phyloP scores from a whole-genome alignment of 2,797 vertebrate genomes.

The Mormyrus hasselquistii region DNA sequence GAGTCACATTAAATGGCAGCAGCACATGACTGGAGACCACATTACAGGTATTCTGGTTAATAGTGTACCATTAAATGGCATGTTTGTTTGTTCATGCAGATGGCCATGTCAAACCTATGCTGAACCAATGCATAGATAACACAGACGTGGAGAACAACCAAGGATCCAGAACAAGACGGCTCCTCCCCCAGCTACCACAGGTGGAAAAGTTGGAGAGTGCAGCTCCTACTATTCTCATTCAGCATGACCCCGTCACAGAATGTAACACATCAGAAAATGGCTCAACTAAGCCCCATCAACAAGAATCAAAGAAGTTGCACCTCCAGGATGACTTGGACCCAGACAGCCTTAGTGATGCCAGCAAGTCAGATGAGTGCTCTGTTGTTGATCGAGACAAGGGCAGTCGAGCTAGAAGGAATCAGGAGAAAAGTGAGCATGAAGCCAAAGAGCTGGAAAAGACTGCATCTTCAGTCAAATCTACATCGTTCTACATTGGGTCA shows the following conservation, averaged over 20 bases:
- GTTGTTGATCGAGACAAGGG: conserved; percentile 53
- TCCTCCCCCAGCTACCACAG: conserved; percentile 82
- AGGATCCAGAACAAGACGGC: conserved; percentile 71
- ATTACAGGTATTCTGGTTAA: not conserved
- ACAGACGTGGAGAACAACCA: conserved; percentile 66
- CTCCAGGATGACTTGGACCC: conserved; percentile 85
- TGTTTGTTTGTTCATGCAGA: conserved; percentile 43
- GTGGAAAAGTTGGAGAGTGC: conserved; percentile 68
- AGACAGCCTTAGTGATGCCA: conserved; percentile 87
- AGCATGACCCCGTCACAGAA: conserved; percentile 57
- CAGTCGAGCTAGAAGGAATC: conserved; percentile 33
- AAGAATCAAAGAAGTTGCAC: conserved; percentile 51
- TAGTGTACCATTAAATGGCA: not conserved
- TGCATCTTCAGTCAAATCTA: conserved; percentile 52
- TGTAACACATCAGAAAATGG: conserved; percentile 50
- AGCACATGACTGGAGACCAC: not conserved
- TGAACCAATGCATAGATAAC: conserved; percentile 43
- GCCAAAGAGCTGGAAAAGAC: not conserved
- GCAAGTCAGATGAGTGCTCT: conserved; percentile 80
- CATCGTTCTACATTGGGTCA: conserved; percentile 79
- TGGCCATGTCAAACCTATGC: conserved; percentile 38
- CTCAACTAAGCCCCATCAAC: conserved; percentile 29
- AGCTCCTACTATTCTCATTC: conserved; percentile 60
- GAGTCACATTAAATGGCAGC: not conserved
- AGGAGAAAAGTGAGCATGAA: conserved; percentile 33